Base-by-base conservation (phyloP, 2,888 invertebrate species). In the Pseudolycoriella hygida region DNA sequence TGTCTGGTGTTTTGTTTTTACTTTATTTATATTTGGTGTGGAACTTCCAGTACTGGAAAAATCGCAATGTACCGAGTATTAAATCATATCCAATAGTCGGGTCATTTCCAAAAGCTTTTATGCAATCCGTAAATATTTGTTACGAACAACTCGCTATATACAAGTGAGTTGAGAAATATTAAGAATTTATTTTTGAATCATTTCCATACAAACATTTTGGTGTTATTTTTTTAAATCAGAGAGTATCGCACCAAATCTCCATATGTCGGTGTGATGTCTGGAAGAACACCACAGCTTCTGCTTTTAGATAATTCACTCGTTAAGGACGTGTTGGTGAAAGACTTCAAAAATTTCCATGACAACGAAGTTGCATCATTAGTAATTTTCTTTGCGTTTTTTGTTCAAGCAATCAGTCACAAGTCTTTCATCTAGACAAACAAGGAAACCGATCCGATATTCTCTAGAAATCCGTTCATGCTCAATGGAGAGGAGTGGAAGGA, bases 291-390 rank as follows among this genome's bases (percentile, higher is more conserved):
- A 0, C 49, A 62, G n/a, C 45, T 68, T 2, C 4, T 69, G 10
- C 18, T 67, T 1, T 47, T 57, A 2, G 66, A 56, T 48, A 61
- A 62, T 0, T 58, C 65, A 5, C 37, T 65, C 11, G 56, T 60
- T 8, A 57, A 55, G 19, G 58, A 60, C 5, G 52, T 69, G 1
- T 54, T 65, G 11, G 62, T 69, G 8, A 60, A 56, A 11, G 62
- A 68, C 37, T 69, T 69, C 17, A 58, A 61, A 10, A 47, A 53
- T 37, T 66, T 65, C 43, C 60, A 59, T 17, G 65, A 65, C 40
- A 50, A 49, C 44, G 46, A 44, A 25, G 42, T 46, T n/a, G 40
- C 20, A 17, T 25, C 25, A 25, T 8, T 25, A 6, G 25, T 25
- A 25, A 25, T 25, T 25, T 6, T 25, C 8, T 6, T 25, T 8